A percentile compares a stretch with the other conserved stretches of the same genome.
Evolutionary conservation across 1,140 invertebrate genomes (phyloP).

Genomic region (Diabrotica undecimpunctata): DNA sequence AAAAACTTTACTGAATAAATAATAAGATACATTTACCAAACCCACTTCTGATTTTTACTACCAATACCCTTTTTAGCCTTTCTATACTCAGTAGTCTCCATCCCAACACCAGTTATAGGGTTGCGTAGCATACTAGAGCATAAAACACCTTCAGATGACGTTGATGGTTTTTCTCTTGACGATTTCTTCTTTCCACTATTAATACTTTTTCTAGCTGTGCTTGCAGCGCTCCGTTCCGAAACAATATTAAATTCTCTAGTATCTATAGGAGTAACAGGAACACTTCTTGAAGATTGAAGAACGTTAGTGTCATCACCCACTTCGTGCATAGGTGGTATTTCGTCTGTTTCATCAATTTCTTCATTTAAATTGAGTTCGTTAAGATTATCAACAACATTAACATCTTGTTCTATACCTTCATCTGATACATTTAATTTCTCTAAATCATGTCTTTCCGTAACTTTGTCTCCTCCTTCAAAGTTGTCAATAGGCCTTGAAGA

Average conservation of each 20-base stretch:
- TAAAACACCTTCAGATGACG: conserved; percentile 14
- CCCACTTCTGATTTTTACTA: conserved; percentile 24
- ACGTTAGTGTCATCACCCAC: background rate
- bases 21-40: conserved; percentile 24
- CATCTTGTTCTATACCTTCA: background rate
- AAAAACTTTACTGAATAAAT: too few species aligned
- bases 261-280: background rate
- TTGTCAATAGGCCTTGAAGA: conserved; percentile 1
- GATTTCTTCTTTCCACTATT: background rate
- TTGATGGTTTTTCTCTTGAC: conserved; percentile 9
- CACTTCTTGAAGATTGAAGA: background rate
- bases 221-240: background rate
- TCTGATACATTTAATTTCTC: background rate
- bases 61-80: conserved; percentile 25
- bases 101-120: conserved; percentile 33
- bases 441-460: conserved; percentile 3
- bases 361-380: too few species aligned
- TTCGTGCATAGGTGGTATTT: background rate
- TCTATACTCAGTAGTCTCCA: conserved; percentile 28
- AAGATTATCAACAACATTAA: background rate
- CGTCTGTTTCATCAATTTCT: too few species aligned
- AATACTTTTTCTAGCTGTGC: background rate
- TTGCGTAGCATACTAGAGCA: conserved; percentile 34
- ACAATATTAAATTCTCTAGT: background rate
- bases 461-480: conserved; percentile 9